phyloP scores from a whole-genome alignment of 2,888 invertebrate genomes.

The Yponomeuta plumbellus region DNA sequence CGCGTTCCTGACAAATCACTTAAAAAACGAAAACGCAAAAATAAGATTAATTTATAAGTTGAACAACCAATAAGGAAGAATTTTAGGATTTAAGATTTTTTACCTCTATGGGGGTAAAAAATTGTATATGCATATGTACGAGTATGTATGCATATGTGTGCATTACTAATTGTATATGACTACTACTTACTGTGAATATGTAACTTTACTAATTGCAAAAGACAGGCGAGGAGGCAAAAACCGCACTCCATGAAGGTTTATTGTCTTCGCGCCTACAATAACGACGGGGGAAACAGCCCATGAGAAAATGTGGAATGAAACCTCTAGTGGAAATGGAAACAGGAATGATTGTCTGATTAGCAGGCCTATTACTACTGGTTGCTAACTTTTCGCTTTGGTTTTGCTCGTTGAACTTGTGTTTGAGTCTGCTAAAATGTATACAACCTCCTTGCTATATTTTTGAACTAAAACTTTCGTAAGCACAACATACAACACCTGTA shows the following conservation, averaged over 20 bases:
- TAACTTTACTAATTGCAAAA: neutral
- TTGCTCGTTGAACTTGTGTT: neutral
- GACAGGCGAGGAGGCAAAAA: slow-evolving; percentile 3
- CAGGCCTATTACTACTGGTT: neutral
- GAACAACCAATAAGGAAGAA: too few relatives aligned
- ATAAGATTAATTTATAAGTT: too few relatives aligned
- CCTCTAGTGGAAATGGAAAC: neutral
- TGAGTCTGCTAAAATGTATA: too few relatives aligned
- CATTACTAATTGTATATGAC: neutral
- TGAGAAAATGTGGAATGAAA: slow-evolving; percentile 2
- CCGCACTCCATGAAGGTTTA: neutral
- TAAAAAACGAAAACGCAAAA: too few relatives aligned
- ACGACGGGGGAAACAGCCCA: neutral
- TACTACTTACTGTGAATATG: neutral
- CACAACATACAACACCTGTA: too few relatives aligned
- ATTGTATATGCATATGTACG: too few relatives aligned
- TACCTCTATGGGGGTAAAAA: too few relatives aligned
- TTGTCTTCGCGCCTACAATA: slow-evolving; percentile 12
- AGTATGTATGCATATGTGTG: too few relatives aligned
- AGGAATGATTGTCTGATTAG: neutral
- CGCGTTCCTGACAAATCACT: too few relatives aligned
- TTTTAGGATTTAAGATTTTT: too few relatives aligned
- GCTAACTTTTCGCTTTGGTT: neutral
- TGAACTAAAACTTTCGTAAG: too few relatives aligned
- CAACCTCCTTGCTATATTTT: too few relatives aligned